A percentile compares a stretch with the other conserved stretches of the same genome.
phyloP scores from a whole-genome alignment of 2,888 invertebrate genomes.

The Biston stratarius region DNA sequence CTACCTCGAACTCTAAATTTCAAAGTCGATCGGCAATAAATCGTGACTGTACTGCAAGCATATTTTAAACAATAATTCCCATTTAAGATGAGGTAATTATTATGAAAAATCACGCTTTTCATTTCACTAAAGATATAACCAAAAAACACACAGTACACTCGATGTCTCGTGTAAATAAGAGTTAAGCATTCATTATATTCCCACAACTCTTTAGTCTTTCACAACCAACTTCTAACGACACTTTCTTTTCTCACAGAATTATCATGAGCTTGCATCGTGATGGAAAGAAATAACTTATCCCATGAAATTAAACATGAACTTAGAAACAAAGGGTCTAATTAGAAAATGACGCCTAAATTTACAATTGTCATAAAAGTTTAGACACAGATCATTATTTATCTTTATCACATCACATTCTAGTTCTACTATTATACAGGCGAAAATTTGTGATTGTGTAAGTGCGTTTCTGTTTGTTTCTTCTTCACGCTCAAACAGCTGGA shows the following conservation, averaged over 20 bases:
- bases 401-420: no score
- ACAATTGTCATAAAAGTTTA: no score
- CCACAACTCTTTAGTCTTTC: constrained; percentile 26
- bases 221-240: constrained; percentile 20
- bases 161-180: constrained; percentile 15
- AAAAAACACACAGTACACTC: background rate
- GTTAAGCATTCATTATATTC: constrained; percentile 15
- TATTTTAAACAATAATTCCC: background rate
- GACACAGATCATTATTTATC: no score
- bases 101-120: background rate
- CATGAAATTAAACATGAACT: background rate
- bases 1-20: no score
- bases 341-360: no score
- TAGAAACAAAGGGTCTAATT: no score
- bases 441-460: no score
- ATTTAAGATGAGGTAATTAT: background rate
- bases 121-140: background rate
- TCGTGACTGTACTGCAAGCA: no score
- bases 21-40: no score
- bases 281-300: background rate
- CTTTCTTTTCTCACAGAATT: constrained; percentile 31
- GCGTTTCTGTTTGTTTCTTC: no score
- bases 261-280: constrained; percentile 15
- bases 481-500: no score
- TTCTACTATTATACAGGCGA: no score